phyloP scores from a whole-genome alignment of 2,888 invertebrate genomes.

The Sesia apiformis region DNA sequence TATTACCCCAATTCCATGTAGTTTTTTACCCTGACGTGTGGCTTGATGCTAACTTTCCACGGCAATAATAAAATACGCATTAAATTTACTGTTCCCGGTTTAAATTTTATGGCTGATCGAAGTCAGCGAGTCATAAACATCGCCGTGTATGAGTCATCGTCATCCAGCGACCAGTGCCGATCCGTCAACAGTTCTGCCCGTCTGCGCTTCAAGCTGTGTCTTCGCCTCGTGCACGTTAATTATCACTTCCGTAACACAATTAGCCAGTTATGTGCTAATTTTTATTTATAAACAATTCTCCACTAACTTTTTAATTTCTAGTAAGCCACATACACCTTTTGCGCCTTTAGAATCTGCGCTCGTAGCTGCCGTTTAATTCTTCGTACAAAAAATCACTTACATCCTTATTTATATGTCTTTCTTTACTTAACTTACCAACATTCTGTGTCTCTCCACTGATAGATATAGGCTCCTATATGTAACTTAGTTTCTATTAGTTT shows the following conservation, averaged over 20 bases:
- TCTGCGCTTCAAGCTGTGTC: constrained; percentile 29
- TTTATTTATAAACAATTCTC: constrained; percentile 14
- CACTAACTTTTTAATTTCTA: background rate
- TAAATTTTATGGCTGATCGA: constrained; percentile 45
- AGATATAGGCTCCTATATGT: no score
- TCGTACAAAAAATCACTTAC: no score
- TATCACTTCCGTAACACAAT: constrained; percentile 34
- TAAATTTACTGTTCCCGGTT: constrained; percentile 29
- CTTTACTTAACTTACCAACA: no score
- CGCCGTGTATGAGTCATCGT: constrained; percentile 37
- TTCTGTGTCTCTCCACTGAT: no score
- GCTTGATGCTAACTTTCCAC: background rate
- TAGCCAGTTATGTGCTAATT: constrained; percentile 15
- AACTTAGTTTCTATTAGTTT: no score
- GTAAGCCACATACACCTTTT: no score
- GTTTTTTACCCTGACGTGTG: background rate
- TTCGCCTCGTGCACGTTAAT: constrained; percentile 48
- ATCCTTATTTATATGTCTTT: no score
- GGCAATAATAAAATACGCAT: constrained; percentile 17
- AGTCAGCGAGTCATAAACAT: constrained; percentile 37
- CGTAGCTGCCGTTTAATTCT: no score
- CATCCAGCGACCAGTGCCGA: constrained; percentile 22
- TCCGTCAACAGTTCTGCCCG: constrained; percentile 40
- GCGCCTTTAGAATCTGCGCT: no score
- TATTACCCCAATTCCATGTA: background rate